These are phyloP conservation scores for Lasioglossum pauxillum DNA, from an alignment of 2,888 invertebrate genomes.

Conservation along the genomic window DNA sequence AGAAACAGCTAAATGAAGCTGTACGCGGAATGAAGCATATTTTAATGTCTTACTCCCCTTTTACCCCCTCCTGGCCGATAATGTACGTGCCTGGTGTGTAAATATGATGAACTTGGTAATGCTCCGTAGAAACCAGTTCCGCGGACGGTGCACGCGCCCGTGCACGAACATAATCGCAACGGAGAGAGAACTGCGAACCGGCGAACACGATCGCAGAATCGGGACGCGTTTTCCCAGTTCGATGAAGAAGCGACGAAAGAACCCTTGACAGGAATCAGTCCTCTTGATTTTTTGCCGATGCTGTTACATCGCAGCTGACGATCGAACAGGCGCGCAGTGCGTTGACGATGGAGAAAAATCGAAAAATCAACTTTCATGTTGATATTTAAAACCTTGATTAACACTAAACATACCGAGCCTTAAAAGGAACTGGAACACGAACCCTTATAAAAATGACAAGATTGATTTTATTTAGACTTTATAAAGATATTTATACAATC, in stretches of 20 bases:
- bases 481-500: too few relatives aligned
- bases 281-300: conserved; percentile 12
- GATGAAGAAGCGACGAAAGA: conserved; percentile 27
- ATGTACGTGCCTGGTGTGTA: conserved; percentile 73
- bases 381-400: too few relatives aligned
- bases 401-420: too few relatives aligned
- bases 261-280: background rate
- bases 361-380: too few relatives aligned
- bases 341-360: too few relatives aligned
- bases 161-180: conserved; percentile 46
- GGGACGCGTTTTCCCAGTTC: conserved; percentile 26
- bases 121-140: conserved; percentile 68
- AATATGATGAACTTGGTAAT: conserved; percentile 71
- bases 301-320: background rate
- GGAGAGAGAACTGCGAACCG: background rate
- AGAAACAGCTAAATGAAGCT: conserved; percentile 73
- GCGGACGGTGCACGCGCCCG: conserved; percentile 36
- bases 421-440: too few relatives aligned
- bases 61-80: conserved; percentile 51
- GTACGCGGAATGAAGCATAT: conserved; percentile 73
- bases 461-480: too few relatives aligned
- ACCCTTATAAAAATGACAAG: too few relatives aligned
- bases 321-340: background rate
- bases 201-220: conserved; percentile 9
- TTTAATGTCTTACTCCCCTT: conserved; percentile 71